Evolutionary conservation across 1,140 invertebrate genomes (phyloP).

Genomic region (Lepidurus couesii): DNA sequence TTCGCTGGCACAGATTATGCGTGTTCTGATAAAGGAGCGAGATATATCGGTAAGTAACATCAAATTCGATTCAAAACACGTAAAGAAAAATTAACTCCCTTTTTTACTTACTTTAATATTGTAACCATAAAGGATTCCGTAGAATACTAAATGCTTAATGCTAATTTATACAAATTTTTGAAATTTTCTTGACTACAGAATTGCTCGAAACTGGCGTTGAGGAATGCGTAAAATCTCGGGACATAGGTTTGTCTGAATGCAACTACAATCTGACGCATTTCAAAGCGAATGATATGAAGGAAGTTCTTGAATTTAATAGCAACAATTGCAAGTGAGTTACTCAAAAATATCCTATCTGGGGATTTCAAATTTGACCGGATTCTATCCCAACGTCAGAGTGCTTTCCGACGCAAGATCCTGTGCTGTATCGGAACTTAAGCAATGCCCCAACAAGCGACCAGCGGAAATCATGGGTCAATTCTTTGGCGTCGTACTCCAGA

Average conservation of each 20-base stretch:
- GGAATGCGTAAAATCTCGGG: background rate
- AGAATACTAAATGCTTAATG: background rate
- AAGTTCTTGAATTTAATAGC: background rate
- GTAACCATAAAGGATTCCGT: too few relatives aligned
- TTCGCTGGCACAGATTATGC: background rate
- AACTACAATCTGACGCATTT: background rate
- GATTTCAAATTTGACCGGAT: background rate
- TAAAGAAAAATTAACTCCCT: too few relatives aligned
- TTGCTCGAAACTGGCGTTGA: background rate
- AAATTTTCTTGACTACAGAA: background rate
- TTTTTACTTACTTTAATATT: too few relatives aligned
- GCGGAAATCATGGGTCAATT: too few relatives aligned
- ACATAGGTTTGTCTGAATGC: background rate
- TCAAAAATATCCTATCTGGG: background rate
- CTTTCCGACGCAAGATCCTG: background rate
- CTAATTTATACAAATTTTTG: background rate
- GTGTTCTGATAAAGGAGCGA: background rate
- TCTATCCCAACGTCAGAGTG: background rate
- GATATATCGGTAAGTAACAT: background rate
- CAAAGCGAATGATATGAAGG: background rate
- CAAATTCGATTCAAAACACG: background rate
- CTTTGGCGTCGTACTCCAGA: too few relatives aligned
- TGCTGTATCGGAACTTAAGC: background rate
- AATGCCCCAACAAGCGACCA: too few relatives aligned
- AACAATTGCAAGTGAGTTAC: conserved; percentile 5